Percentiles rank a stretch among this genome's conserved stretches.
Evolutionary conservation across 2,888 invertebrate genomes (phyloP).

Genomic region (Drosophila suboccidentalis): DNA sequence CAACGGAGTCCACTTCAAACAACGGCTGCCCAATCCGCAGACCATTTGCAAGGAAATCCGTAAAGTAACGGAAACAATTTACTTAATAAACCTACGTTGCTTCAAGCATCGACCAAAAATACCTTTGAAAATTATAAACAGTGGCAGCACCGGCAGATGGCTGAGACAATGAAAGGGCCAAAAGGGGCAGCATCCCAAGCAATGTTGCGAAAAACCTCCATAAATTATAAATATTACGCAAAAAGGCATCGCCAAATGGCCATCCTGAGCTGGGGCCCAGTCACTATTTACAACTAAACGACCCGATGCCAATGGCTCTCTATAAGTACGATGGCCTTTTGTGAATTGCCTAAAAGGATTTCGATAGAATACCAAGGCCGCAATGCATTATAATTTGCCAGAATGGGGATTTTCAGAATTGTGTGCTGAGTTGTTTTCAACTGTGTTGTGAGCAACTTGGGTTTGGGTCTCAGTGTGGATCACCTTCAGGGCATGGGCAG

Average conservation of each 20-base stretch:
- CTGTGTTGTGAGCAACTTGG: constrained; percentile 8
- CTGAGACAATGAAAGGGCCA: background rate
- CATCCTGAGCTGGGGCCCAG: constrained; percentile 23
- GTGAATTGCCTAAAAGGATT: constrained; percentile 65
- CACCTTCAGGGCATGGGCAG: constrained; percentile 35
- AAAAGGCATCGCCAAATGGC: constrained; percentile 55
- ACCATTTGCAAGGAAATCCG: constrained; percentile 61
- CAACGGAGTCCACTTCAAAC: constrained; percentile 52
- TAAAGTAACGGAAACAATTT: constrained; percentile 73
- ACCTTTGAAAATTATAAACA: constrained; percentile 67
- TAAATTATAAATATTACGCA: constrained; percentile 71
- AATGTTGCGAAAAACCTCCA: constrained; percentile 52
- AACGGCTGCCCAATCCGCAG: constrained; percentile 35
- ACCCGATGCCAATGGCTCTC: constrained; percentile 23
- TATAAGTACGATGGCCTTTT: constrained; percentile 34
- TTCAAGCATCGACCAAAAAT: constrained; percentile 39
- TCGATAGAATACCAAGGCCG: constrained; percentile 46
- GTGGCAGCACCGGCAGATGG: constrained; percentile 20
- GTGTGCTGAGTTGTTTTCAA: constrained; percentile 10
- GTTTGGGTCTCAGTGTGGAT: constrained; percentile 13
- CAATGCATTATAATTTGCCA: constrained; percentile 51
- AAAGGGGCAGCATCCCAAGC: constrained; percentile 9
- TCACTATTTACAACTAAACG: constrained; percentile 53
- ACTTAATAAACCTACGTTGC: constrained; percentile 64
- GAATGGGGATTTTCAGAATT: constrained; percentile 19